phyloP scores from a whole-genome alignment of 2,888 invertebrate species.

The Melangyna quadrimaculata region DNA sequence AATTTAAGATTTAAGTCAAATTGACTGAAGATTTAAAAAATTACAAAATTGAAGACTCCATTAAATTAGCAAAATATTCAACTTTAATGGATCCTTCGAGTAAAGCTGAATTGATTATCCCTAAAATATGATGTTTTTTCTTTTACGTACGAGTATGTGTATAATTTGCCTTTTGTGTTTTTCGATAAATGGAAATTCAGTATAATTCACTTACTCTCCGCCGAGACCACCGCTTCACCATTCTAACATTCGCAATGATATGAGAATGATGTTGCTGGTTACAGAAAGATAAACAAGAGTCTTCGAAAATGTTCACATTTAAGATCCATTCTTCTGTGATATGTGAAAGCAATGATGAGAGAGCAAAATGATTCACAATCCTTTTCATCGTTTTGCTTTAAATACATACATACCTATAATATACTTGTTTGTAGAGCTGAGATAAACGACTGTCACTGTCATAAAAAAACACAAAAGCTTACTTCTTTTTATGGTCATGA shows the following conservation, averaged over 20 bases:
- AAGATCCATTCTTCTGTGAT: conserved; percentile 14
- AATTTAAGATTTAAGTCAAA: no score
- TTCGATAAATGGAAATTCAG: background rate
- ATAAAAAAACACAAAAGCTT: conserved; percentile 36
- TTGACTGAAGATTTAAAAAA: no score
- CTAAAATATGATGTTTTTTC: background rate
- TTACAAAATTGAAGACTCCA: background rate
- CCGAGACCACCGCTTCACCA: background rate
- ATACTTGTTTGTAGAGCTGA: background rate
- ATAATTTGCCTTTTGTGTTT: background rate
- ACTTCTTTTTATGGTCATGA: conserved; percentile 62
- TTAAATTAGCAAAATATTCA: background rate
- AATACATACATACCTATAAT: no score
- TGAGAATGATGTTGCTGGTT: background rate
- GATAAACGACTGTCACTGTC: conserved; percentile 15
- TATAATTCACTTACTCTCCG: background rate
- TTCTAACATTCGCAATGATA: background rate
- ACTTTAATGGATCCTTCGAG: background rate
- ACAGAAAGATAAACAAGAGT: conserved; percentile 27
- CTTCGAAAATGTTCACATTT: conserved; percentile 38
- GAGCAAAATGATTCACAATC: conserved; percentile 36
- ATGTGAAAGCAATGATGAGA: background rate
- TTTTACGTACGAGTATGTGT: background rate
- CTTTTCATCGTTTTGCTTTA: conserved; percentile 53
- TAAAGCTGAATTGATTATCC: conserved; percentile 43